Base-by-base conservation (phyloP, 1,140 invertebrate species). In the Phymastichus coffea region DNA sequence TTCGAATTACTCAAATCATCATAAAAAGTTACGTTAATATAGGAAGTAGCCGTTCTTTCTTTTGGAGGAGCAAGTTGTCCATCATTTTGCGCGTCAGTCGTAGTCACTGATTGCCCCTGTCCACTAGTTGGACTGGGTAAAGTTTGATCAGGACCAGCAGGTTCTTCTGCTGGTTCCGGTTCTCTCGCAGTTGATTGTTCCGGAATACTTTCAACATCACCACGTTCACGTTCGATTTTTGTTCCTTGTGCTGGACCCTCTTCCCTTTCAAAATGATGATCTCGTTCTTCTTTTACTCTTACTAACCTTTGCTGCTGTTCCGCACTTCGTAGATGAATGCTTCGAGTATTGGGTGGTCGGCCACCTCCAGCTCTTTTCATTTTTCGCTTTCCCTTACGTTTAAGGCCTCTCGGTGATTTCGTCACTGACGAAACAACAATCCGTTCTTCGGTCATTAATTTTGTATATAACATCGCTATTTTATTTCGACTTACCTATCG, bases 11-110 rank as follows among this genome's bases (percentile, higher is more conserved):
- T n/a, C n/a, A n/a, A n/a, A n/a, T n/a, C n/a, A n/a, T n/a, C 49
- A n/a, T 40, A 20, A 52, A 58, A 64, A 81, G 76, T 79, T 70
- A 84, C 84, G 72, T 82, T 84, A 63, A 86, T 82, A 66, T 85
- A 86, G 22, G 83, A 84, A 57, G 83, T 85, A 37, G 81, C 83
- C 69, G 81, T 83, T 66, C 82, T 75, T 70, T 85, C 83, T 61
- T 78, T 81, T 47, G 84, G 84, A 41, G 79, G 74, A 65, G 67
- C 61, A 57, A 64, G 72, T 35, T 70, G 68, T 17, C 69, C 62
- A 2, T 72, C 75, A 17, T 73, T 71, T 23, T 77, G 76, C 4
- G 71, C 63, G 47, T 80, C 79, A 10, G 67, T 72, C 3, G 74
- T 71, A 1, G 70, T 66, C n/a, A n/a, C n/a, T 60, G 75, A 70